Conservation (phyloP, 2,888 invertebrate genomes). For the Limenitis camilla region DNA sequence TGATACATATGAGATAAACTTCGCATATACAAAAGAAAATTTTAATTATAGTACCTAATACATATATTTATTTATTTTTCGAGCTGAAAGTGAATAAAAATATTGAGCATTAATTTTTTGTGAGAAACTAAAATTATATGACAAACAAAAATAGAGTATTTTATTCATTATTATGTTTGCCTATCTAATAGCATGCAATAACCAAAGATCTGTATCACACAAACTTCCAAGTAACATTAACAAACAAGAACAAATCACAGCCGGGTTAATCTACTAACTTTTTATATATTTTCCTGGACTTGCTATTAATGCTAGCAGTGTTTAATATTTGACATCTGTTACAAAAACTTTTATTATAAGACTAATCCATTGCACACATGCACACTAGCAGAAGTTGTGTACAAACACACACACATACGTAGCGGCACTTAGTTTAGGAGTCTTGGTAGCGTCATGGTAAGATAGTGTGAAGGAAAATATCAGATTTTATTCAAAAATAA, state of each 20-base stretch:
- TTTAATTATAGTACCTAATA: no score
- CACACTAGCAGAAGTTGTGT: slow-evolving; percentile 35
- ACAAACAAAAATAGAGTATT: no score
- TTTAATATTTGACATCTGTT: slow-evolving; percentile 75
- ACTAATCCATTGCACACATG: slow-evolving; percentile 71
- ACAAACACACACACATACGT: slow-evolving; percentile 48
- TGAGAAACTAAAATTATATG: no score
- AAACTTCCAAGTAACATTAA: slow-evolving; percentile 22
- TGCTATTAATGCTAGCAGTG: slow-evolving; percentile 69
- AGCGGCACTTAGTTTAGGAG: slow-evolving; percentile 64
- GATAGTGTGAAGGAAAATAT: slow-evolving; percentile 30
- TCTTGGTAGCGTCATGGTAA: slow-evolving; percentile 46
- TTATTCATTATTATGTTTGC: no score
- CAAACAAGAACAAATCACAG: slow-evolving; percentile 36
- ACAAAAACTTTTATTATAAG: slow-evolving; percentile 75
- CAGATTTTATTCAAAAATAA: slow-evolving; percentile 14
- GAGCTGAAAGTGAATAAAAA: no score
- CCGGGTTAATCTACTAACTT: slow-evolving; percentile 66
- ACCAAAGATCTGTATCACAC: slow-evolving; percentile 6
- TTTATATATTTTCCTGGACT: slow-evolving; percentile 68
- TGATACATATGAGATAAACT: no score
- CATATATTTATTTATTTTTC: no score
- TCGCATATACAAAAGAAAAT: no score
- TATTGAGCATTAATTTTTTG: no score
- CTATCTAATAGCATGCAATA: not conserved